Evolutionary conservation across 2,113 vertebrate genomes (phyloP).

Genomic region (Etia nguti): DNA sequence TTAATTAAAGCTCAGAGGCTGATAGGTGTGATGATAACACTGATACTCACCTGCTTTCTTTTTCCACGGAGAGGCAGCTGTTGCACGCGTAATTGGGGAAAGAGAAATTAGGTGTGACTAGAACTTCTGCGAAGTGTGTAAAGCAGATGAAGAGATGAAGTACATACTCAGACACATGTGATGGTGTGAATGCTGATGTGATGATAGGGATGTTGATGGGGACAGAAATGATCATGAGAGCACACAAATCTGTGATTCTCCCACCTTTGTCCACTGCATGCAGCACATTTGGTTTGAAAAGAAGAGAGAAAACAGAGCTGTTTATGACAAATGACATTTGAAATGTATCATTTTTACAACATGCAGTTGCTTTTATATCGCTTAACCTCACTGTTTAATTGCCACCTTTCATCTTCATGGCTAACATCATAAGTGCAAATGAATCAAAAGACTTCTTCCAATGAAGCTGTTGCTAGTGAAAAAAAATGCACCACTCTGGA

Average conservation of each 20-base stretch:
- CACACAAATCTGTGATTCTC: slow-evolving; percentile 44
- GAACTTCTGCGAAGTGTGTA: not conserved
- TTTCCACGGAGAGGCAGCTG: slow-evolving; percentile 86
- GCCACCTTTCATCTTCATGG: not conserved
- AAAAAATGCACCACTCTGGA: not conserved
- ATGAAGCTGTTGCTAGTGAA: not conserved
- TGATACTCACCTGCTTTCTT: slow-evolving; percentile 85
- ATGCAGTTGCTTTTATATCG: not conserved
- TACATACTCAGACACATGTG: slow-evolving; percentile 60
- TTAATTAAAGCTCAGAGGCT: slow-evolving; percentile 58
- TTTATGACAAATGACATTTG: not conserved
- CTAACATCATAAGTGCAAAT: not conserved
- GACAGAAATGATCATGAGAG: slow-evolving; percentile 48
- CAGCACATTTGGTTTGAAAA: slow-evolving; percentile 16
- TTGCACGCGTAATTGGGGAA: slow-evolving; percentile 47
- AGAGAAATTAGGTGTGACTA: slow-evolving; percentile 47
- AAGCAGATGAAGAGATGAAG: slow-evolving; percentile 38
- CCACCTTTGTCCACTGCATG: slow-evolving; percentile 77
- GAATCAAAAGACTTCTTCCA: not conserved
- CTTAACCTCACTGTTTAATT: not conserved
- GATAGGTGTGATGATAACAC: slow-evolving; percentile 48
- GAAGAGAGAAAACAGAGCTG: not conserved
- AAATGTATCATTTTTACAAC: not conserved
- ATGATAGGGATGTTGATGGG: slow-evolving; percentile 40
- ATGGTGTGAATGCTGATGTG: slow-evolving; percentile 52